phyloP scores from a whole-genome alignment of 2,888 invertebrate species.

The Cacoxenus indagator region DNA sequence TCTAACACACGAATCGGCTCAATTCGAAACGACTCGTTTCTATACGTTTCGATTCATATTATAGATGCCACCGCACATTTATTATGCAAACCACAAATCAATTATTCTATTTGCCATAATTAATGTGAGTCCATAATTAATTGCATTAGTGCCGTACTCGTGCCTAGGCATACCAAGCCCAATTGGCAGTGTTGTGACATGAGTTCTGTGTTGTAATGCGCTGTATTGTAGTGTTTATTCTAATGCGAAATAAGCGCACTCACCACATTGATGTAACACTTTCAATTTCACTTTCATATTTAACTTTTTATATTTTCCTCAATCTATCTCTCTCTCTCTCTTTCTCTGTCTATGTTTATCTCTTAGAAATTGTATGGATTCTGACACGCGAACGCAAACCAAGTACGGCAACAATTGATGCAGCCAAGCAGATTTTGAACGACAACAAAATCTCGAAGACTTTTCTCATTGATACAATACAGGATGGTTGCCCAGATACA shows the following conservation, averaged over 20 bases:
- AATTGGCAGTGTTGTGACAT: constrained; percentile 8
- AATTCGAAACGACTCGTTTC: not conserved
- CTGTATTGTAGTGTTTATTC: constrained; percentile 10
- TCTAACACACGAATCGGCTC: not conserved
- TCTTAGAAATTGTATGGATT: constrained; percentile 59
- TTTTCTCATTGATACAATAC: constrained; percentile 54
- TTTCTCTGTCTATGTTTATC: not conserved
- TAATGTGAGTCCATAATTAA: constrained; percentile 42
- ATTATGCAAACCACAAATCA: constrained; percentile 47
- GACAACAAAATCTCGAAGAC: constrained; percentile 53
- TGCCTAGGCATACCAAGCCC: not conserved
- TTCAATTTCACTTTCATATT: constrained; percentile 14
- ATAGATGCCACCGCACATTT: constrained; percentile 40
- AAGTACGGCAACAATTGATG: constrained; percentile 38
- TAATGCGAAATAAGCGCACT: constrained; percentile 34
- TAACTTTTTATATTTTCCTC: not conserved
- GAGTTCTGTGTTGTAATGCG: constrained; percentile 1
- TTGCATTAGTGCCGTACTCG: constrained; percentile 35
- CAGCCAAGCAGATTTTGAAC: constrained; percentile 54
- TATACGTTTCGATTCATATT: not conserved
- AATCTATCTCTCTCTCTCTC: not conserved
- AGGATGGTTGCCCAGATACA: constrained; percentile 51
- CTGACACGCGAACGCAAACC: constrained; percentile 62
- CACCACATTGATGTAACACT: constrained; percentile 16
- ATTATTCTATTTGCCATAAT: constrained; percentile 49